Evolutionary conservation across 2,888 invertebrate genomes (phyloP).

Genomic region (Zygothrica quintamaculata): DNA sequence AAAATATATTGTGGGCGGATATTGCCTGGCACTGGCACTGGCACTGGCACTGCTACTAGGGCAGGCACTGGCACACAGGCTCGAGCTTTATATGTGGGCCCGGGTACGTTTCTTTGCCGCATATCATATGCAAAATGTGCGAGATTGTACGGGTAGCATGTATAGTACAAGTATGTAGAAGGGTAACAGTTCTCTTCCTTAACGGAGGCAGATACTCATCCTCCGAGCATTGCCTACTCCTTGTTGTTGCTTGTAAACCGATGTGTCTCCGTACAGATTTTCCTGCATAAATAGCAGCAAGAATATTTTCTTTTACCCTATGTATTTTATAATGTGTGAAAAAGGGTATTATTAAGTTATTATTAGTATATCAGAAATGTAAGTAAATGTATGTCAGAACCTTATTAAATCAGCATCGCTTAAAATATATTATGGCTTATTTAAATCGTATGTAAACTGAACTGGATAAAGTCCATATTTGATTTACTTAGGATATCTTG

Average conservation of each 20-base stretch:
- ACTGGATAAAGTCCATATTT: no score
- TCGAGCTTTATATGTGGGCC: conserved; percentile 24
- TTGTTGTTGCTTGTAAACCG: conserved; percentile 41
- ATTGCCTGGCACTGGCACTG: conserved; percentile 23
- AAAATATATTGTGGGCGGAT: conserved; percentile 62
- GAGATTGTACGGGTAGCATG: conserved; percentile 8
- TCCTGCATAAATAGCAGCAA: conserved; percentile 70
- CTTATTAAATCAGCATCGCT: no score
- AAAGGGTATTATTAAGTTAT: neutral
- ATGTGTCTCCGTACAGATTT: conserved; percentile 61
- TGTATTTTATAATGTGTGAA: neutral
- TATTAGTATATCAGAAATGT: no score
- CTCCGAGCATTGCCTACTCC: neutral
- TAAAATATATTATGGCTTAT: no score
- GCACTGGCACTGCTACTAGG: conserved; percentile 18
- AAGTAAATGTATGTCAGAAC: neutral
- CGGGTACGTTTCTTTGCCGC: conserved; percentile 31
- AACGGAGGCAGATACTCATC: neutral
- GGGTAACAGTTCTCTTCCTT: neutral
- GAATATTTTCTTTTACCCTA: conserved; percentile 36
- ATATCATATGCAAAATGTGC: conserved; percentile 55
- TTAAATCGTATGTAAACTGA: no score
- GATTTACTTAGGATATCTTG: conserved; percentile 5
- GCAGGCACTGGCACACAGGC: conserved; percentile 16
- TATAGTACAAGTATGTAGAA: neutral